Base-by-base conservation (phyloP, 2,888 invertebrate genomes). In the Fissipunctia ypsillon region DNA sequence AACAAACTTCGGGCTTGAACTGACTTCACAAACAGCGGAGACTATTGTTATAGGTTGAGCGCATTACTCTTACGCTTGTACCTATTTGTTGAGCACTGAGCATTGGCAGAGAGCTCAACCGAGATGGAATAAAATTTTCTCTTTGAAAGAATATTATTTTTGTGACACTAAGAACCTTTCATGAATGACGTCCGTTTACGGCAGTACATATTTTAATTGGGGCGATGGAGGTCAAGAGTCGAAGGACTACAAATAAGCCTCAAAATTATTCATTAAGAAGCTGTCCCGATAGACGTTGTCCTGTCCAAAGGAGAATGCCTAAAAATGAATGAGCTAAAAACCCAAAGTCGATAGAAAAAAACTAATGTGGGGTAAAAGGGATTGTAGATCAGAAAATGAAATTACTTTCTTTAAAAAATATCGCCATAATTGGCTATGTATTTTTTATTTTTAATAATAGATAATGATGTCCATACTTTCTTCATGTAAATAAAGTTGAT, bases 1-100 rank as follows among this genome's bases (percentile, higher is more conserved):
- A 48, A 45, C 74, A 35, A 80, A 60, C 54, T 59, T 67, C 48
- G 25, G n/a, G 35, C 52, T 80, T 54, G 35, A 73, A 68, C 19
- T 41, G 63, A 38, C 59, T 78, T 59, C 28, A 59, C 73, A 80
- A 64, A 78, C 59, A 54, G 41, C 22, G 12, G 9, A 73, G 41
- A 78, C 31, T 31, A 3, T 31, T 31, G 4, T 31, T 31, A 66
- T 45, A 48, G 31, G 28, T 67, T 25, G 28, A 57, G 41, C 31
- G 63, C 22, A 38, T 63, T 65, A 22, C 38, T 9, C 14, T 70
- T 45, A 16, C 41, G 7, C 22, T 71, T 45, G 45, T 22, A 43
- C 31, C 41, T 69, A 59, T 78, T 64, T 63, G 25, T 14, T 41
- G 31, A 69, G 31, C 67, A 41, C n/a, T 57, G 31, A 56, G 5